A percentile compares a stretch with the other conserved stretches of the same genome.
Evolutionary conservation across 2,797 vertebrate species (phyloP).

Genomic region (Hippopotamyrus pictus): DNA sequence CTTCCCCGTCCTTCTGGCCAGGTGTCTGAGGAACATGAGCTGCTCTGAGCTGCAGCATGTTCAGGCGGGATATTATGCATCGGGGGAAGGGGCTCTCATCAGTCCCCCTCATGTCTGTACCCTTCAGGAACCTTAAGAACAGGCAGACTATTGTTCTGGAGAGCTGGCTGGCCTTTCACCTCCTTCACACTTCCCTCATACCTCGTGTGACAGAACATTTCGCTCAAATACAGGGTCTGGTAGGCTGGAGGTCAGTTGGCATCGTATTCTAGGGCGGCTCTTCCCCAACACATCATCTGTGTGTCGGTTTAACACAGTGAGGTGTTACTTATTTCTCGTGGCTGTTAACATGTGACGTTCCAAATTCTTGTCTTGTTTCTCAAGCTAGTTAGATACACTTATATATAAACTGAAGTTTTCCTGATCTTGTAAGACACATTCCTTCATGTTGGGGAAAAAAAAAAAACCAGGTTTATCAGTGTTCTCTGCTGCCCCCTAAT

Average conservation of each 20-base stretch:
- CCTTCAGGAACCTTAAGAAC: neutral
- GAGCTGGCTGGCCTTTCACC: neutral
- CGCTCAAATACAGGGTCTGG: neutral
- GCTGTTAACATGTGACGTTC: neutral
- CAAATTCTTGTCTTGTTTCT: neutral
- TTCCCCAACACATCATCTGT: neutral
- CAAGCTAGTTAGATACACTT: neutral
- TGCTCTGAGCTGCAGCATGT: neutral
- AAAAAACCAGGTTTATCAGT: neutral
- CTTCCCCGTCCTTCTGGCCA: neutral
- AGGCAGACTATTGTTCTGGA: neutral
- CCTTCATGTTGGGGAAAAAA: neutral
- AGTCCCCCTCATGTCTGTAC: neutral
- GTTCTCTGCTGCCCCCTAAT: neutral
- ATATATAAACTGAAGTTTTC: neutral
- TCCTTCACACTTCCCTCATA: neutral
- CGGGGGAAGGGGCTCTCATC: neutral
- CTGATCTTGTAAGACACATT: neutral
- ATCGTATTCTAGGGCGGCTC: neutral
- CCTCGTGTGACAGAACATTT: neutral
- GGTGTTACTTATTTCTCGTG: neutral
- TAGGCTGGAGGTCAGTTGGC: neutral
- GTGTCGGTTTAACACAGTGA: neutral
- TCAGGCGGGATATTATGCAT: neutral
- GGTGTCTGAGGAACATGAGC: neutral